Conservation (phyloP, 2,113 vertebrate species). For the Nymphicus hollandicus region DNA sequence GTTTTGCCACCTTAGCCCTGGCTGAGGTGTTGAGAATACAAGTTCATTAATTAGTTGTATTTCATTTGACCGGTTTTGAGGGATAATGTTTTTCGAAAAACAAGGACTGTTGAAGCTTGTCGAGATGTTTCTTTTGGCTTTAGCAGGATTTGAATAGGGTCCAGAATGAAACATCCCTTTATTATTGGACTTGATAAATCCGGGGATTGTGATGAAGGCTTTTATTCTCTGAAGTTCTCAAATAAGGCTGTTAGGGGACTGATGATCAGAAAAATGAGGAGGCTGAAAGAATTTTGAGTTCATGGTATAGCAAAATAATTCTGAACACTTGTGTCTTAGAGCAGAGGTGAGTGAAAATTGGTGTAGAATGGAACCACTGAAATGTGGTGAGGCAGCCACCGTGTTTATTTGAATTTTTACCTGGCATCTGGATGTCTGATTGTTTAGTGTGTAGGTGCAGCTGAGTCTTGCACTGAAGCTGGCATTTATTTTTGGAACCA, state of each 20-base stretch:
- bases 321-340: neutral
- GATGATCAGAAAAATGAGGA: neutral
- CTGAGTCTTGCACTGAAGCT: neutral
- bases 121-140: slow-evolving; percentile 4
- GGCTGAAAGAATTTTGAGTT: neutral
- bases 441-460: neutral
- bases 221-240: slow-evolving; percentile 4
- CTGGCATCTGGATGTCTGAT: neutral
- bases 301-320: neutral
- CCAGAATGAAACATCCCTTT: neutral
- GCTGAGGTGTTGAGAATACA: neutral
- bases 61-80: neutral
- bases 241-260: neutral
- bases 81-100: neutral
- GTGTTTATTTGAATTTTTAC: neutral
- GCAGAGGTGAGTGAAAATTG: neutral
- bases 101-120: neutral
- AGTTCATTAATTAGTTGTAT: neutral
- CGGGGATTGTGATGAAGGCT: neutral
- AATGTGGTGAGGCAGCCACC: neutral
- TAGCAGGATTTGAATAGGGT: neutral
- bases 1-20: neutral
- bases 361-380: neutral
- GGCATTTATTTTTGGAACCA: neutral
- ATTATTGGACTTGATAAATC: neutral